Evolutionary conservation across 2,797 vertebrate species (phyloP).

Genomic region (Mormyrops attenuatus): DNA sequence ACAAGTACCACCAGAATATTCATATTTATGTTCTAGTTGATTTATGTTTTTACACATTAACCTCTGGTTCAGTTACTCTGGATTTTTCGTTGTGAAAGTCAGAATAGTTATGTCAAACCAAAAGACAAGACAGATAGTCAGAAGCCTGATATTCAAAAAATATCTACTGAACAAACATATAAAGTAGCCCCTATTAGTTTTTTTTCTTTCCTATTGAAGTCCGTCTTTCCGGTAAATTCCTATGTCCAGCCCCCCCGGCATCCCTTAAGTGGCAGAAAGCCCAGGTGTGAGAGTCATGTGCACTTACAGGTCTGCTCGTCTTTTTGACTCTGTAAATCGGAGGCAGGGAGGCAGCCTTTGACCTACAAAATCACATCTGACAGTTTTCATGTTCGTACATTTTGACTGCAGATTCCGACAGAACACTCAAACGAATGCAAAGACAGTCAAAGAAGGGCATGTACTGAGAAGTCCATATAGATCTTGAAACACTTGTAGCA

Average conservation of each 20-base stretch:
- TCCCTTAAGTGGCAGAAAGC: not conserved
- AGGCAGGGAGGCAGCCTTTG: slow-evolving; percentile 78
- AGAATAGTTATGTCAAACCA: not conserved
- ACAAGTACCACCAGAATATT: not conserved
- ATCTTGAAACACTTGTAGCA: not conserved
- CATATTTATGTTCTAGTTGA: not conserved
- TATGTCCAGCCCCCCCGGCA: not conserved
- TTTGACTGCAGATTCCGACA: not conserved
- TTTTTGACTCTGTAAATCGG: slow-evolving; percentile 76
- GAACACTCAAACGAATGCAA: not conserved
- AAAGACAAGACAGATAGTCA: not conserved
- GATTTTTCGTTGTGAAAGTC: not conserved
- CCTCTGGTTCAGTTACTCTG: not conserved
- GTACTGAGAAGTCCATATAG: not conserved
- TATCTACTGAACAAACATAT: not conserved
- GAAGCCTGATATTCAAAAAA: not conserved
- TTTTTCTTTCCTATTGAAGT: not conserved
- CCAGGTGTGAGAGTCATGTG: not conserved
- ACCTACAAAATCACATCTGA: slow-evolving; percentile 58
- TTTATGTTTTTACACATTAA: not conserved
- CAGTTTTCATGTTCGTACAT: not conserved
- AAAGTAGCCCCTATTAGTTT: not conserved
- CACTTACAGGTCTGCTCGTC: slow-evolving; percentile 87
- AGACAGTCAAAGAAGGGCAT: not conserved
- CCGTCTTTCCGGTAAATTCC: not conserved